Evolutionary conservation across 2,113 vertebrate species (phyloP).

Genomic region (Naja naja): DNA sequence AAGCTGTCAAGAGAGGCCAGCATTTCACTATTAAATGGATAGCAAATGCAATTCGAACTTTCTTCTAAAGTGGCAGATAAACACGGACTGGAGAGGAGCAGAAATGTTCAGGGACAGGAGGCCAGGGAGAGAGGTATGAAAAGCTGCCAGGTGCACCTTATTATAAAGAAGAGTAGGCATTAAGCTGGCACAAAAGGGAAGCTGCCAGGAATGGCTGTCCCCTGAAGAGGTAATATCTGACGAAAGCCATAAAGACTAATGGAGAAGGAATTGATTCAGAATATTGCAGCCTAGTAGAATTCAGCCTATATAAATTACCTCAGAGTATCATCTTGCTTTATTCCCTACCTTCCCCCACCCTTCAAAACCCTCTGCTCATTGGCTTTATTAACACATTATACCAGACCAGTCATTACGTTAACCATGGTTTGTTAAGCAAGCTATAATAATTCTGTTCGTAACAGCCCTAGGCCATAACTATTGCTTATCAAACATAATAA

Average conservation of each 20-base stretch:
- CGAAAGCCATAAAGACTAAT: background rate
- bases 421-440: background rate
- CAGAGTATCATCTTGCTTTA: background rate
- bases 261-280: background rate
- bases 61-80: conserved; percentile 4
- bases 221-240: background rate
- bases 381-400: background rate
- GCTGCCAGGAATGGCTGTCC: background rate
- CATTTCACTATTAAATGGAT: conserved; percentile 16
- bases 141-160: background rate
- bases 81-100: background rate
- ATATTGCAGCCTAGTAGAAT: background rate
- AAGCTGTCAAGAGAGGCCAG: conserved; percentile 47
- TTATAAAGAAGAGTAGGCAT: background rate
- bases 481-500: background rate
- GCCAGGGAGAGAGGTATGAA: background rate
- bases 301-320: background rate
- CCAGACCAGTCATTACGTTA: background rate
- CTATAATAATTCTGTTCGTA: background rate
- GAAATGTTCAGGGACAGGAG: background rate
- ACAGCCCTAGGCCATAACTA: background rate
- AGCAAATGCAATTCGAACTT: conserved; percentile 25
- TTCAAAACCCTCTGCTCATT: background rate
- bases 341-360: background rate
- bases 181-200: background rate